Conservation (phyloP, 2,888 invertebrate genomes). For the Zhengitettix transpicula region DNA sequence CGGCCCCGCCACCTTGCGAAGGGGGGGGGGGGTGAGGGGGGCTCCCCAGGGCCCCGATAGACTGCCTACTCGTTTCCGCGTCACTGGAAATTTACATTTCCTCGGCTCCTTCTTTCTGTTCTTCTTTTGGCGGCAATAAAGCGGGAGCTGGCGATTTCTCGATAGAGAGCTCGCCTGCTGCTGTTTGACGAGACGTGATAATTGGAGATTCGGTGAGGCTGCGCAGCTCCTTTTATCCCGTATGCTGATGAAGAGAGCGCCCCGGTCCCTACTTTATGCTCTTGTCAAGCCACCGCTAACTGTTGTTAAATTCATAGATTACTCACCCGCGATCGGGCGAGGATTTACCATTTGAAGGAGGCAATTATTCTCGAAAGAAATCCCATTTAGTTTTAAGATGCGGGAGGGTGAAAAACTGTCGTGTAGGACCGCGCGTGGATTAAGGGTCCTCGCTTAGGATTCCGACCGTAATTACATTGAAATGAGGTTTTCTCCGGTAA, state of each 20-base stretch:
- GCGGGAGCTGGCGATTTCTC: slow-evolving; percentile 5
- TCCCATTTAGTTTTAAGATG: slow-evolving; percentile 9
- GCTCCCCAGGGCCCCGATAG: slow-evolving; percentile 6
- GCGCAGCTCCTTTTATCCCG: background rate
- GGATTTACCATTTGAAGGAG: slow-evolving; percentile 9
- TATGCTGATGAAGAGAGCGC: slow-evolving; percentile 3
- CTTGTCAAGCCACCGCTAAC: slow-evolving; percentile 9
- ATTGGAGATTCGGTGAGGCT: slow-evolving; percentile 10
- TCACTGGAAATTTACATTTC: slow-evolving; percentile 14
- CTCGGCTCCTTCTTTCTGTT: slow-evolving; percentile 9
- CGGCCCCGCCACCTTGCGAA: background rate
- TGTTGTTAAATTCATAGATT: slow-evolving; percentile 12
- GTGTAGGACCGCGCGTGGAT: slow-evolving; percentile 1
- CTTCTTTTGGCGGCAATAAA: slow-evolving; percentile 4
- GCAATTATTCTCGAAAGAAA: slow-evolving; percentile 13
- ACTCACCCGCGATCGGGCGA: slow-evolving; percentile 7
- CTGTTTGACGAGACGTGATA: slow-evolving; percentile 15
- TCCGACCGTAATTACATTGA: slow-evolving; percentile 10
- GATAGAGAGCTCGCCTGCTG: slow-evolving; percentile 11
- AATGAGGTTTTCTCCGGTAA: slow-evolving; percentile 7
- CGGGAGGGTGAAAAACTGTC: background rate
- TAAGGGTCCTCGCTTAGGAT: slow-evolving; percentile 1
- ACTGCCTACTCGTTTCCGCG: slow-evolving; percentile 11
- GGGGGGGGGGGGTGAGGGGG: background rate
- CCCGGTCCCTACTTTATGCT: background rate